These are phyloP conservation scores for Tarsius wallacei DNA, from an alignment of 2,797 vertebrate species.

Conservation along the genomic window DNA sequence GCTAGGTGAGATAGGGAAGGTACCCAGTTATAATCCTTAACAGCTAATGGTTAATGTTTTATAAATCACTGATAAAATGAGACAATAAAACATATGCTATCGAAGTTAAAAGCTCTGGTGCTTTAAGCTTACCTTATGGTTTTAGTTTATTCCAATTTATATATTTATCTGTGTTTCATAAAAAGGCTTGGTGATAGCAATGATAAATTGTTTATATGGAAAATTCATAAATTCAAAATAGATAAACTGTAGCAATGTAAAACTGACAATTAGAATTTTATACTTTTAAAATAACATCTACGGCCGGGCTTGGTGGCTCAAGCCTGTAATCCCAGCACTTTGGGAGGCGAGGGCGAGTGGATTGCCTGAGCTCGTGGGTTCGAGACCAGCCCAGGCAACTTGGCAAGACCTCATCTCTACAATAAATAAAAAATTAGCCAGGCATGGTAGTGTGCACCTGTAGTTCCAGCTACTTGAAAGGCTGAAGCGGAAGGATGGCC, in stretches of 20 bases:
- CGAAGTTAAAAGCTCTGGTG: neutral
- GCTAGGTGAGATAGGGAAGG: neutral
- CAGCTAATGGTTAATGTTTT: conserved; percentile 25
- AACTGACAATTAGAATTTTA: neutral
- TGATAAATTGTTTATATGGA: conserved; percentile 3
- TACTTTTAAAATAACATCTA: too few relatives aligned
- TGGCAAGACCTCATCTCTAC: too few relatives aligned
- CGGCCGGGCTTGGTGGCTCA: too few relatives aligned
- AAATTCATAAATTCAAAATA: conserved; percentile 42
- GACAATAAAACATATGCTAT: neutral
- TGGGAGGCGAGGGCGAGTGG: too few relatives aligned
- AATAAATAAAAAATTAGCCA: too few relatives aligned
- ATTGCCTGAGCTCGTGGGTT: too few relatives aligned
- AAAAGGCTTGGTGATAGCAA: neutral
- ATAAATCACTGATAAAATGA: conserved; percentile 53
- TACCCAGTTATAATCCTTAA: conserved; percentile 10
- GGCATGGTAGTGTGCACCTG: too few relatives aligned
- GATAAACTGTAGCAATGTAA: neutral
- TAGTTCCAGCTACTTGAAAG: too few relatives aligned
- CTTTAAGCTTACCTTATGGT: conserved; percentile 8
- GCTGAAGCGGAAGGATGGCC: too few relatives aligned
- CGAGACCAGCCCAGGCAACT: too few relatives aligned
- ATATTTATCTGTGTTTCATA: conserved; percentile 46
- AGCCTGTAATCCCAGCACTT: too few relatives aligned
- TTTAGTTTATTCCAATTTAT: neutral